Evolutionary conservation across 2,888 invertebrate species (phyloP).

Genomic region (Seira musarum): DNA sequence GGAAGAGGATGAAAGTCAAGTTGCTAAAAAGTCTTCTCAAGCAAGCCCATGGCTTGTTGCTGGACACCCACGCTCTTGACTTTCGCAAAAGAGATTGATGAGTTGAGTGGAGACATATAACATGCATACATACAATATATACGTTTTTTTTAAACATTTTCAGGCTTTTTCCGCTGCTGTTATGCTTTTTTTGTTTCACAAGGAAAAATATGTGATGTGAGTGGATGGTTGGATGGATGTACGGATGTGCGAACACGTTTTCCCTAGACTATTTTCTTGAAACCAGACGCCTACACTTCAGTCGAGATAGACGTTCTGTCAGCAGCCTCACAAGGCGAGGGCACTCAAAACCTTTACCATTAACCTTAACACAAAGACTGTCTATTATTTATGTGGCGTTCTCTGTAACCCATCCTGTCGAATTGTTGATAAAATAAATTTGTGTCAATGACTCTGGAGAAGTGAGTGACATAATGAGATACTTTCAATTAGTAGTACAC

Average conservation of each 20-base stretch:
- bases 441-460: no score
- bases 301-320: neutral
- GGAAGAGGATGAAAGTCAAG: neutral
- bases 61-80: neutral
- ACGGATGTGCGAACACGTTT: neutral
- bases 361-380: no score
- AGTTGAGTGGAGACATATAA: neutral
- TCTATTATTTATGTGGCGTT: no score
- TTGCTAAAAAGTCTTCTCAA: neutral
- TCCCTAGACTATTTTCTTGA: neutral
- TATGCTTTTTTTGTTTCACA: neutral
- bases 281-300: neutral
- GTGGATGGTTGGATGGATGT: slow-evolving; percentile 1
- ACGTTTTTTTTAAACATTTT: neutral
- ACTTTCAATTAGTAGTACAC: no score
- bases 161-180: neutral
- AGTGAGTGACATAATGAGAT: no score
- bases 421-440: no score
- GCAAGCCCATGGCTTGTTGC: neutral
- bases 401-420: no score
- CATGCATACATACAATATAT: neutral
- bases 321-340: neutral
- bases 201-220: neutral
- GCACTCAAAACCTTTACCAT: neutral
- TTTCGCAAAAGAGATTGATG: slow-evolving; percentile 7